Base-by-base conservation (phyloP, 2,797 vertebrate genomes). In the Melanotaenia parkinsoni region DNA sequence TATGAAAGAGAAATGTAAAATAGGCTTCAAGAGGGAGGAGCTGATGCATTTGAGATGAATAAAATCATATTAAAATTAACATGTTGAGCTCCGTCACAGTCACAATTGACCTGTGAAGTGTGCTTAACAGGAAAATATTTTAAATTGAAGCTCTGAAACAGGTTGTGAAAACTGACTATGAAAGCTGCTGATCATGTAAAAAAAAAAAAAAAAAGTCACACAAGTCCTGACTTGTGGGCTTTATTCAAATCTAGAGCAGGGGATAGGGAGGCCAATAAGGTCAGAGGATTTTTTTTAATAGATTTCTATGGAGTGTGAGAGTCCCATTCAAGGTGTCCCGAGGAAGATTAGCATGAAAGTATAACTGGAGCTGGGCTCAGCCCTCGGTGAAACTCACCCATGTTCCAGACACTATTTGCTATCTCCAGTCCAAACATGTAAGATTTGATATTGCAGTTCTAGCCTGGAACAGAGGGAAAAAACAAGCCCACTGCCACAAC, bases 401-500 rank as follows among this genome's bases (percentile, higher is more conserved):
- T 61, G 76, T 85, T 86, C 87, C 72, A 73, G 72, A 75, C 62
- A 68, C 72, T 58, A 37, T 40, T 74, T 74, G 59, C 81, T 86
- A 84, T 91, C 85, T 91, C 80, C 87, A 93, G 88, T 93, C 87
- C 93, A 93, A 94, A 94, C 92, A 92, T 80, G 86, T 77, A 89
- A 82, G 89, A 87, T 88, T 88, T 88, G 92, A 93, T 91, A 91
- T 72, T 33, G 78, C 87, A 80, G 87, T 77, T 91, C 88, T 81
- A 83, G 81, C 53, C 82, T 86, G 85, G 83, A 92, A 90, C 80
- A 51, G 81, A 79, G 81, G 87, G 81, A 82, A 85, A 88, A 89
- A 91, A 91, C 86, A 91, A 92, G 90, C 71, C 90, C 81, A 58
- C 86, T 91, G 83, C 89, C 86, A 85, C 91, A 95, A 95, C 93